Conservation (phyloP, 2,797 vertebrate genomes). For the Characodon lateralis region DNA sequence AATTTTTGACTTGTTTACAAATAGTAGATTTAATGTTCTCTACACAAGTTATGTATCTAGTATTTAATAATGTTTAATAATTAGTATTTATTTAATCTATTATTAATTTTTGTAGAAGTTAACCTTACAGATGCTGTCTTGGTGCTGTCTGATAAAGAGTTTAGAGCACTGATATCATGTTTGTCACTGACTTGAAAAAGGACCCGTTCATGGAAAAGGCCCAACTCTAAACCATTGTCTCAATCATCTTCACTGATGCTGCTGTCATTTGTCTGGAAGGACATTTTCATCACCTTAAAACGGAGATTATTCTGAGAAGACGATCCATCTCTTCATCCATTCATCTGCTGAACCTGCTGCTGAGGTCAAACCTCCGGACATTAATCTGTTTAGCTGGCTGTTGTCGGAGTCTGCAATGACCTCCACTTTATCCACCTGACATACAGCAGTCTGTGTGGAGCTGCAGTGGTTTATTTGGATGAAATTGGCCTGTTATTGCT, state of each 20-base stretch:
- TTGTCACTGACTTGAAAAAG: slow-evolving; percentile 4
- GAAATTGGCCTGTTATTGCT: slow-evolving; percentile 44
- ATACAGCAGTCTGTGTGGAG: slow-evolving; percentile 17
- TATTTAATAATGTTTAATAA: not conserved
- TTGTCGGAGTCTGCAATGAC: not conserved
- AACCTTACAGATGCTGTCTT: not conserved
- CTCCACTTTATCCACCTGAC: not conserved
- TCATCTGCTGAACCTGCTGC: slow-evolving; percentile 25
- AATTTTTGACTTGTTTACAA: not conserved
- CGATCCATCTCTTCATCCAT: slow-evolving; percentile 36
- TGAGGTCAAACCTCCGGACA: slow-evolving; percentile 37
- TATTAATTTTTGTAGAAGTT: too few species aligned
- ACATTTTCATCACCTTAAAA: slow-evolving; percentile 34
- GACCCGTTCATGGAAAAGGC: slow-evolving; percentile 12
- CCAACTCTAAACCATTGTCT: slow-evolving; percentile 6
- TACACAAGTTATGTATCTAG: not conserved
- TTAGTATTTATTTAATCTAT: too few species aligned
- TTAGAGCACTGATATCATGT: not conserved
- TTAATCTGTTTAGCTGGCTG: slow-evolving; percentile 35
- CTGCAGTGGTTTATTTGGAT: slow-evolving; percentile 31
- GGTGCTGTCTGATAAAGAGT: not conserved
- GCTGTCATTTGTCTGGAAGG: slow-evolving; percentile 25
- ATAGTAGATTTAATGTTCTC: not conserved
- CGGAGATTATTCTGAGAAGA: slow-evolving; percentile 18
- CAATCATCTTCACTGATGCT: slow-evolving; percentile 27